Base-by-base conservation (phyloP, 2,113 vertebrate genomes). In the Pimephales promelas region DNA sequence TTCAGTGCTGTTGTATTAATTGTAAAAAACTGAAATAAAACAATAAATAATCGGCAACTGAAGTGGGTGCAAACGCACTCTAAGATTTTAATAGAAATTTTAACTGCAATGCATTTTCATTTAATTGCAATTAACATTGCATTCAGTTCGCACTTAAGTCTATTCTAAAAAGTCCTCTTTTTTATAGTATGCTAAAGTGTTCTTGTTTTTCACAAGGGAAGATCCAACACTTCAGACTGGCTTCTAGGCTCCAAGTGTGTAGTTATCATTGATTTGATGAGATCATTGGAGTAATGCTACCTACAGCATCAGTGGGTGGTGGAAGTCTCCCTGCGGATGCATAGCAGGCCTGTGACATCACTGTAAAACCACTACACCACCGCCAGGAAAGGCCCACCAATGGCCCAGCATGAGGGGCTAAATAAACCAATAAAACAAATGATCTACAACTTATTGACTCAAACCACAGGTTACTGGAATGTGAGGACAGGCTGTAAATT, bases 341-440 rank as follows among this genome's bases (percentile, higher is more conserved):
- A 88, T 82, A 86, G 82, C 86, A 81, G 77, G 68, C 45, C 72
- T 47, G 52, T 76, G 87, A 84, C 82, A 87, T 89, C 81, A 87
- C 73, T 61, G 62, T 74, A 81, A 64, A 88, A 86, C 84, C 84
- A 84, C 85, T 82, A 81, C 56, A 76, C 71, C 81, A 80, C 75
- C 84, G 82, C 82, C 76, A 85, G 77, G 79, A 80, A 64, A 80
- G 84, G 76, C 76, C 84, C 85, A 90, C 82, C 85, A 71, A 61
- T 79, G 82, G 82, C 88, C 84, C 82, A 72, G 73, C 82, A 78
- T 77, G 70, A 79, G 83, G 82, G 84, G 86, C 61, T 66, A 89
- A 86, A 83, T 80, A 88, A 87, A 87, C 87, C 83, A 88, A 81
- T 83, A 85, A 88, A 89, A 85, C 85, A 83, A 86, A 87, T 84